Base-by-base conservation (phyloP, 1,140 invertebrate genomes). In the Lerema accius region DNA sequence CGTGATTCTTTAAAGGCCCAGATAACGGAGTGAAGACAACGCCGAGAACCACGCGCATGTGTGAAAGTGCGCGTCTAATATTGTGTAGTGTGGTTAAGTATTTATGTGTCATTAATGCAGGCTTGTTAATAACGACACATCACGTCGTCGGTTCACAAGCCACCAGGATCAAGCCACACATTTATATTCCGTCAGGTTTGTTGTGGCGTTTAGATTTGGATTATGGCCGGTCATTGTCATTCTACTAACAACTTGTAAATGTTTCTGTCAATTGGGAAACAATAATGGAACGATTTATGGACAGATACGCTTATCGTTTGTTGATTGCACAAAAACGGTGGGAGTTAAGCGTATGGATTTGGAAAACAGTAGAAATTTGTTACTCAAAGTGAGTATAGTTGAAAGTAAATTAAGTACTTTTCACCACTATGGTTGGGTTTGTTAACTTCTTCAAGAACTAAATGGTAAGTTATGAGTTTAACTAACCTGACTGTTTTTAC, bases 101-200 rank as follows among this genome's bases (percentile, higher is more conserved):
- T 89, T 86, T 89, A 86, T 86, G 78, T 82, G 76, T 84, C 76
- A 89, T 88, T 87, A 88, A 90, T 88, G 84, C 85, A 85, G 64
- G 76, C 62, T 75, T 84, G 77, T 86, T 87, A 88, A 84, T 87
- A 87, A 82, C 83, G 73, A 80, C 69, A 67, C 77, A 81, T 87
- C 87, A 90, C 87, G 87, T 90, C 80, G 71, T 71, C 80, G 76
- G 87, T 90, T 90, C 87, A 90, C 87, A 90, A 88, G 85, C 71
- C 73, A 77, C 64, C 81, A 80, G 78, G 65, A 78, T 71, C 79
- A 71, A 70, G 70, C 59, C 67, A 67, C 78, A 75, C 83, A 90
- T 90, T 90, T 83, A 87, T 89, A 90, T 90, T 90, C 87, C 70
- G 83, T 79, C 83, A 80, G 80, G 72, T 78, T 72, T 71, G 72